These are phyloP conservation scores for Pollachius pollachius DNA, from an alignment of 2,113 vertebrate species.

Conservation along the genomic window DNA sequence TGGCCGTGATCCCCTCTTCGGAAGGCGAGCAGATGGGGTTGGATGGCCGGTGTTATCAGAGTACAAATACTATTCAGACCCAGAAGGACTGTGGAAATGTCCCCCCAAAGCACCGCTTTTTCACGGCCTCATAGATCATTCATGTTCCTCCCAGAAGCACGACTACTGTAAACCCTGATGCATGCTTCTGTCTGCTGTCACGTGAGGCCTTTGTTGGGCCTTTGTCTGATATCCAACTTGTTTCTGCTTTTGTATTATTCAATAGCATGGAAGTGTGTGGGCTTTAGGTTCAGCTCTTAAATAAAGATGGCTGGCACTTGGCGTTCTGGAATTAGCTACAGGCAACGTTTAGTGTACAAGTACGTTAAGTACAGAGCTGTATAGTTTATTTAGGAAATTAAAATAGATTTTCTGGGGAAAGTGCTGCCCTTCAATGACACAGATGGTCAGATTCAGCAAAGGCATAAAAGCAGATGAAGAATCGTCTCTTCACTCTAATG, in stretches of 20 bases:
- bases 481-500: conserved; percentile 58
- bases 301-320: not conserved
- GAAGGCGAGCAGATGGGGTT: conserved; percentile 56
- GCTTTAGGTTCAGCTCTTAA: conserved; percentile 14
- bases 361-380: not conserved
- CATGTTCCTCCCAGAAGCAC: conserved; percentile 41
- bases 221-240: conserved; percentile 12
- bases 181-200: conserved; percentile 34
- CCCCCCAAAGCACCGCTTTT: conserved; percentile 48
- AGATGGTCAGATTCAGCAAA: conserved; percentile 17
- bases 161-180: conserved; percentile 55
- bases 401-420: no score
- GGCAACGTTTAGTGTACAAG: conserved; percentile 8
- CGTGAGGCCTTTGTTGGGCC: conserved; percentile 11
- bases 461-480: conserved; percentile 21
- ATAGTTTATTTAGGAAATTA: no score
- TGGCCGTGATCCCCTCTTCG: conserved; percentile 26
- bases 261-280: not conserved
- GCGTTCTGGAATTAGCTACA: conserved; percentile 7
- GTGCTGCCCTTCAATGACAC: not conserved
- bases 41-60: conserved; percentile 54
- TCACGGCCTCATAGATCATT: conserved; percentile 63
- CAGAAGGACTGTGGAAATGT: conserved; percentile 45
- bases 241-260: not conserved
- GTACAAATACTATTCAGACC: conserved; percentile 48